Evolutionary conservation across 2,797 vertebrate genomes (phyloP).

Genomic region (Malurus leucopterus): DNA sequence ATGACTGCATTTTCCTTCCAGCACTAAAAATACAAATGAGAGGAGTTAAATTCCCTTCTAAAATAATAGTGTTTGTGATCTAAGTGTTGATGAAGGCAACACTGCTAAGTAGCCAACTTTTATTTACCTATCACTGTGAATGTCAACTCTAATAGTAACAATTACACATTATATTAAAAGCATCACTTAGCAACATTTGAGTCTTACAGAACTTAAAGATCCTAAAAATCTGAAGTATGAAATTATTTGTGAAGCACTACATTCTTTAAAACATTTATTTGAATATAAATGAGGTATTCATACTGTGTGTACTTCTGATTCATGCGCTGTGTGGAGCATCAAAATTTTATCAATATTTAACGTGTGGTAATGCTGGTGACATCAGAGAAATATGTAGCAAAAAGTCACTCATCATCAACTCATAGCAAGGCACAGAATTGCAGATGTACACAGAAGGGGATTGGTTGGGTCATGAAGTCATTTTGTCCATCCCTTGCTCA

Average conservation of each 20-base stretch:
- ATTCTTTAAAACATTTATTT: neutral
- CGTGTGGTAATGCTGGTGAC: neutral
- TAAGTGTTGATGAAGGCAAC: neutral
- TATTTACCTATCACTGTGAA: neutral
- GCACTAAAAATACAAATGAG: neutral
- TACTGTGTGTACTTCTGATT: neutral
- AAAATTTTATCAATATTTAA: neutral
- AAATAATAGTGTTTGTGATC: neutral
- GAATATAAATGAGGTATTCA: neutral
- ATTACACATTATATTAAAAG: neutral
- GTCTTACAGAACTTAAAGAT: neutral
- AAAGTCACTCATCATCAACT: neutral
- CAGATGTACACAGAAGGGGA: neutral
- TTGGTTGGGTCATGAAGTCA: neutral
- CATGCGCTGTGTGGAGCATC: accelerated
- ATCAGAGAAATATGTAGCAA: neutral
- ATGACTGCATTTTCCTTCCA: neutral
- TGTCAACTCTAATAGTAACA: neutral
- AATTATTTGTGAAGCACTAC: neutral
- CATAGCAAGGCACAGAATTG: neutral
- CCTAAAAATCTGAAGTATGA: neutral
- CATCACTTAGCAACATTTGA: neutral
- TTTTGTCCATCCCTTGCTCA: neutral
- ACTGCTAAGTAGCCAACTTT: neutral
- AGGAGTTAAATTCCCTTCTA: neutral